Evolutionary conservation across 2,113 vertebrate genomes (phyloP).

Genomic region (Nibea albiflora): DNA sequence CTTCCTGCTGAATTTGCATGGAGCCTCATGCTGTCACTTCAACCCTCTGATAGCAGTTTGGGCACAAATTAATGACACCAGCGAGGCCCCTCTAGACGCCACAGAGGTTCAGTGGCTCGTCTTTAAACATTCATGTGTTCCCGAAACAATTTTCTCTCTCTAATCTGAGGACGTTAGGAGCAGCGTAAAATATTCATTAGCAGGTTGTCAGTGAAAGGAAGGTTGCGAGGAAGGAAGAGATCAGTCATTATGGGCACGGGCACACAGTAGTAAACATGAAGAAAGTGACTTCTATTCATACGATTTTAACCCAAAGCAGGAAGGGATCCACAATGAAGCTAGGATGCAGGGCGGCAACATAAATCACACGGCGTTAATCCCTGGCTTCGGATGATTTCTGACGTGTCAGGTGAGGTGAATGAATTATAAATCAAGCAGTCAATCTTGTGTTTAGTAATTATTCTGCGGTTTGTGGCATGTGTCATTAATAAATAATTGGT

Average conservation of each 20-base stretch:
- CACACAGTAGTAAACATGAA: constrained; percentile 49
- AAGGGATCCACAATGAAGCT: neutral
- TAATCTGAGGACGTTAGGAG: constrained; percentile 80
- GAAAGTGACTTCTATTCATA: constrained; percentile 21
- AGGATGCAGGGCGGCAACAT: neutral
- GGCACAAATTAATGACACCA: constrained; percentile 78
- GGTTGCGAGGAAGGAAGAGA: constrained; percentile 63
- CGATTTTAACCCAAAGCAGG: constrained; percentile 5
- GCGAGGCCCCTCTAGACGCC: constrained; percentile 60
- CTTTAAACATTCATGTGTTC: constrained; percentile 84
- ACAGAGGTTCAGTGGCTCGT: constrained; percentile 75
- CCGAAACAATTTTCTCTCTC: constrained; percentile 82
- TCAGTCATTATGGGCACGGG: constrained; percentile 57
- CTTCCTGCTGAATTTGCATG: constrained; percentile 63
- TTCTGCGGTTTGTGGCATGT: neutral
- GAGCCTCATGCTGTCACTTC: constrained; percentile 53
- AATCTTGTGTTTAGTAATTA: constrained; percentile 11
- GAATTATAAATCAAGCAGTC: constrained; percentile 28
- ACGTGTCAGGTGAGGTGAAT: constrained; percentile 5
- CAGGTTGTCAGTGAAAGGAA: constrained; percentile 65
- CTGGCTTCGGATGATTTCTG: neutral
- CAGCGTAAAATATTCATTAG: constrained; percentile 78
- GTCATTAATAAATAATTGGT: constrained; percentile 16
- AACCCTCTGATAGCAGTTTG: constrained; percentile 68
- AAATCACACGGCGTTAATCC: neutral